Evolutionary conservation across 2,113 vertebrate species (phyloP).

Genomic region (Muntiacus muntjak): DNA sequence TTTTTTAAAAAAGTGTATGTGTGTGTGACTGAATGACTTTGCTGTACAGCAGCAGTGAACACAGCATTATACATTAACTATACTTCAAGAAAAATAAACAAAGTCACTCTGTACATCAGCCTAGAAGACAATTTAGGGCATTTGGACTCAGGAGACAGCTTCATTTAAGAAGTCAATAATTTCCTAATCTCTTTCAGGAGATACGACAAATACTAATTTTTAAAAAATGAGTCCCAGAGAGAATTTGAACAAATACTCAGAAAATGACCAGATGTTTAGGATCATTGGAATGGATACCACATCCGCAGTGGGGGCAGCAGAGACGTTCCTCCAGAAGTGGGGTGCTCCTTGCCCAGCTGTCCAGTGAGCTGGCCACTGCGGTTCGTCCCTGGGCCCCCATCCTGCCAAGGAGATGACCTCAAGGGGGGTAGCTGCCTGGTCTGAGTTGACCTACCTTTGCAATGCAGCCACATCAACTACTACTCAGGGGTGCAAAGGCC

Average conservation of each 20-base stretch:
- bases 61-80: not conserved
- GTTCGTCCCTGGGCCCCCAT: accelerated
- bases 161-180: not conserved
- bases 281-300: not conserved
- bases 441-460: not conserved
- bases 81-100: not conserved
- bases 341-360: accelerated
- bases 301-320: accelerated
- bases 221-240: not conserved
- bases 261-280: not conserved
- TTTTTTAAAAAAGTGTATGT: not conserved
- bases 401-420: not conserved
- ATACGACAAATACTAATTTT: not conserved
- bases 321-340: accelerated
- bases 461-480: not conserved
- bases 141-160: not conserved
- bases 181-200: not conserved
- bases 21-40: not conserved
- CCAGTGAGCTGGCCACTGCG: not conserved
- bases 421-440: not conserved
- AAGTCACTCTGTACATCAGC: not conserved
- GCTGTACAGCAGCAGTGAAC: not conserved
- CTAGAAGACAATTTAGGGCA: not conserved
- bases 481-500: not conserved
- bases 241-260: not conserved